Evolutionary conservation across 2,797 vertebrate species (phyloP).

Genomic region (Sebastes trivittatus): DNA sequence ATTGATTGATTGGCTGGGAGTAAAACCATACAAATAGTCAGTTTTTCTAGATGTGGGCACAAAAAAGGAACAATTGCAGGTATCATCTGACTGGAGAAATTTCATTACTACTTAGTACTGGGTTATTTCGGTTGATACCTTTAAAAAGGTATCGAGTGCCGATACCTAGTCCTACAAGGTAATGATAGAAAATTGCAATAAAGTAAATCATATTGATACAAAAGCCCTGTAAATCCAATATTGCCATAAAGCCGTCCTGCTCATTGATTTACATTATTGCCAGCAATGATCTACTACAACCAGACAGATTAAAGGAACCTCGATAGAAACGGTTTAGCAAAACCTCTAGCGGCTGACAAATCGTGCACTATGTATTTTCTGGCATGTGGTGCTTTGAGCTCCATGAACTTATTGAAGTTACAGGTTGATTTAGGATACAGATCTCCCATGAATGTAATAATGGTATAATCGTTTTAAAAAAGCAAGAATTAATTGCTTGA

Average conservation of each 20-base stretch:
- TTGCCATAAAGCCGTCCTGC: background rate
- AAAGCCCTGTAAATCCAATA: background rate
- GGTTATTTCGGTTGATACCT: too few relatives aligned
- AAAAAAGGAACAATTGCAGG: too few relatives aligned
- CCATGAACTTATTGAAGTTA: background rate
- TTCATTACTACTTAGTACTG: accelerated
- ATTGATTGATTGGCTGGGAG: too few relatives aligned
- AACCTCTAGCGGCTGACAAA: background rate
- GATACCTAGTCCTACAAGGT: too few relatives aligned
- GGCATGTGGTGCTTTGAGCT: background rate
- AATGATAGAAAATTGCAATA: too few relatives aligned
- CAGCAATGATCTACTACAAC: background rate
- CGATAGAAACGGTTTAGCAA: background rate
- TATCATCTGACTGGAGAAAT: too few relatives aligned
- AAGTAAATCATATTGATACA: background rate
- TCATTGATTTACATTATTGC: background rate
- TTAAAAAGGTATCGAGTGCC: too few relatives aligned
- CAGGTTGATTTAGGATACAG: background rate
- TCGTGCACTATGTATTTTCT: background rate
- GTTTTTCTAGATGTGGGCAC: too few relatives aligned
- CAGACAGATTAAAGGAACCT: background rate
- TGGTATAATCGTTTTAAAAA: background rate
- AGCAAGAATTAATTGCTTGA: background rate
- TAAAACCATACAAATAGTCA: accelerated
- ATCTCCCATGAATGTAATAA: background rate